Base-by-base conservation (phyloP, 2,888 invertebrate genomes). In the Microctonus hyperodae region DNA sequence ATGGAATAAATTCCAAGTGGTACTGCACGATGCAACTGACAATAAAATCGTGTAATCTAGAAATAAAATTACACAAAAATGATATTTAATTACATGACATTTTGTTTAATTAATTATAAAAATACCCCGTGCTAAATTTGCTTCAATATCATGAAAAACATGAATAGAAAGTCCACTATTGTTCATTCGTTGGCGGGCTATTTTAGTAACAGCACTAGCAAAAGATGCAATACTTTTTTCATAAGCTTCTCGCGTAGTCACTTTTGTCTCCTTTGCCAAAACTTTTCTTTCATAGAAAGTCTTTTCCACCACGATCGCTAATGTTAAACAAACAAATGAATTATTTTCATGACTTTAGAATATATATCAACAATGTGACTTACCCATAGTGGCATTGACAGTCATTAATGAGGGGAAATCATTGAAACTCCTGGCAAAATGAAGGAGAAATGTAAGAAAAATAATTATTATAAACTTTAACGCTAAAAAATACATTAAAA, bases 321-420 rank as follows among this genome's bases (percentile, higher is more conserved):
- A 5, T 79, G 31, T 35, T 33, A 22, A 40, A 23, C 16, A n/a
- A 35, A 11, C 2, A 31, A 37, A 48, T 35, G 40, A 50, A 50
- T 16, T 40, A 57, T 69, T 51, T 2, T 51, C n/a, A 33, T 57
- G 1, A 40, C 10, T 59, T 10, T 10, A 16, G 57, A 33, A 31
- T 22, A 33, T 40, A 1, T n/a, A 20, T 20, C 16, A 28, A 28
- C 1, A 48, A 22, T 31, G 6, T 28, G 50, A 75, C 84, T 85
- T 85, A 92, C 92, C 92, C 79, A 93, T 86, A 0, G 92, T 90
- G 6, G 91, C 91, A 81, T 93, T 93, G 13, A 90, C 88, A 10
- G 89, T 90, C 1, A 92, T 87, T 71, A 92, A 84, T 0, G 92
- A 91, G 2, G 92, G 91, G 83, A 90, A 91, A 74, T 90, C 90